A percentile compares a stretch with the other conserved stretches of the same genome.
Conservation (phyloP, 2,888 invertebrate species). For the Cerastoderma edule region DNA sequence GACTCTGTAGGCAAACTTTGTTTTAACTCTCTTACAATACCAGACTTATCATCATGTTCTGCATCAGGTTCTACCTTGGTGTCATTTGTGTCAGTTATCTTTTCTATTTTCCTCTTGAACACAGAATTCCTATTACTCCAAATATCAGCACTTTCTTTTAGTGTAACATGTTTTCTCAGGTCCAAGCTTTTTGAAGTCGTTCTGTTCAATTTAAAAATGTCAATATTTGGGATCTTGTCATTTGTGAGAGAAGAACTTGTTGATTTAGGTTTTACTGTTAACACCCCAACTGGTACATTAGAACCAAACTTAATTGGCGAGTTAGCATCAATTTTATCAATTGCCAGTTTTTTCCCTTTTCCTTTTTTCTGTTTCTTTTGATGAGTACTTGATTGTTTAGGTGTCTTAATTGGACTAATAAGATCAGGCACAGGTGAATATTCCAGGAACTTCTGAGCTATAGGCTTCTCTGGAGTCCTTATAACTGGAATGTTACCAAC, state of each 20-base stretch:
- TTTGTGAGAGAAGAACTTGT: neutral
- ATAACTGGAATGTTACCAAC: constrained; percentile 15
- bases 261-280: constrained; percentile 50
- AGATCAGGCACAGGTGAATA: constrained; percentile 36
- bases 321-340: neutral
- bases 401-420: constrained; percentile 53
- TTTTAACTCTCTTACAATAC: neutral
- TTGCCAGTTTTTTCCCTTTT: neutral
- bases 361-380: neutral
- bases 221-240: neutral
- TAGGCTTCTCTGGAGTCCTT: neutral
- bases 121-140: constrained; percentile 8
- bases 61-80: neutral
- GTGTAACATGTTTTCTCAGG: constrained; percentile 6
- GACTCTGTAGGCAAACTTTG: neutral
- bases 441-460: neutral
- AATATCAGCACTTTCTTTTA: constrained; percentile 10
- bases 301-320: constrained; percentile 41
- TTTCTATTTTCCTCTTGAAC: neutral
- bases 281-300: constrained; percentile 40
- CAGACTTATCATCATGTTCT: neutral
- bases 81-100: neutral
- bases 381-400: constrained; percentile 13
- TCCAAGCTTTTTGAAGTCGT: neutral
- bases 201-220: neutral